Evolutionary conservation across 2,797 vertebrate species (phyloP).

Genomic region (Delichon dasypus): DNA sequence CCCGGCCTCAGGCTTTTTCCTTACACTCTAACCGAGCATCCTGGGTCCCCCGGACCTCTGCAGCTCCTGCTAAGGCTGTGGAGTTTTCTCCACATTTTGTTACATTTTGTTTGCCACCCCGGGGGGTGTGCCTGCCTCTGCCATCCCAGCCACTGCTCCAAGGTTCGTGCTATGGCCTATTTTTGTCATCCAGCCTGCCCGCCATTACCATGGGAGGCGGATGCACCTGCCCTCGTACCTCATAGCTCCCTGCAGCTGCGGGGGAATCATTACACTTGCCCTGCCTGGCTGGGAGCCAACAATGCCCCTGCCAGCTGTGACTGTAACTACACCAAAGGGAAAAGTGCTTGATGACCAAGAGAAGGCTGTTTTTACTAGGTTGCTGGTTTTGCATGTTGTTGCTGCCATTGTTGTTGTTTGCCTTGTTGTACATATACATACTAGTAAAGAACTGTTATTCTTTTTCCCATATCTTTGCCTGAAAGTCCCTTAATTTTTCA

Average conservation of each 20-base stretch:
- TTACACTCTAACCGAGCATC: background rate
- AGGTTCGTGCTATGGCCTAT: background rate
- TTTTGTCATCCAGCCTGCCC: fast-evolving
- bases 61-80: background rate
- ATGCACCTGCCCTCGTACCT: fast-evolving
- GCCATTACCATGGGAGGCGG: background rate
- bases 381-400: background rate
- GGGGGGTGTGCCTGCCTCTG: background rate
- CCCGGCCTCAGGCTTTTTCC: background rate
- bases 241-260: fast-evolving
- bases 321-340: fast-evolving
- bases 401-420: background rate
- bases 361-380: too few species aligned
- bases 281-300: fast-evolving
- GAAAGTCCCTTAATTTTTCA: background rate
- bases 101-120: background rate
- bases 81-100: background rate
- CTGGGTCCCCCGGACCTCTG: fast-evolving
- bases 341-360: fast-evolving
- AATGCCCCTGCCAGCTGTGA: background rate
- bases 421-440: background rate
- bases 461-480: background rate
- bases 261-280: fast-evolving
- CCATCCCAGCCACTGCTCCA: fast-evolving
- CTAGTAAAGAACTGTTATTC: background rate